Evolutionary conservation across 2,113 vertebrate species (phyloP).

Genomic region (Gobiocypris rarus): DNA sequence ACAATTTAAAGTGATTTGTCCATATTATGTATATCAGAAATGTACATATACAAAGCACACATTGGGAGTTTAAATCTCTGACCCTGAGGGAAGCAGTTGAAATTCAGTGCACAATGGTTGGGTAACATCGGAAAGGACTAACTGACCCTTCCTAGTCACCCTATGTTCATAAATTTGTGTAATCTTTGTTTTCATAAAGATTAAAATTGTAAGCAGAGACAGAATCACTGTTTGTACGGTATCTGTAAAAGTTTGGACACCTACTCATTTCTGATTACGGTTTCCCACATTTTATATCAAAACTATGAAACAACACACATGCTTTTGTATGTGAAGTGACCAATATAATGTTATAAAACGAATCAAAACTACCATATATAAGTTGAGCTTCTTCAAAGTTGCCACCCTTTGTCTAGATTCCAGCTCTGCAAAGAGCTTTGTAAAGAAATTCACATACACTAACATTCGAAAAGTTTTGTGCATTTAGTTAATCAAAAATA

Average conservation of each 20-base stretch:
- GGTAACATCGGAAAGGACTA: too few relatives aligned
- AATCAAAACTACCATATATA: not conserved
- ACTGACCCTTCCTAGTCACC: too few relatives aligned
- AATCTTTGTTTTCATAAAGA: not conserved
- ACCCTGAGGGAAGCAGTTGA: too few relatives aligned
- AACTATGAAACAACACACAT: not conserved
- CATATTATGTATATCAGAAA: too few relatives aligned
- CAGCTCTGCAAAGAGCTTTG: not conserved
- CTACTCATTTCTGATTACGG: not conserved
- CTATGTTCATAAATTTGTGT: too few relatives aligned
- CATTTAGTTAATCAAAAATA: not conserved
- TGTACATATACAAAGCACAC: too few relatives aligned
- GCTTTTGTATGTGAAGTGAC: not conserved
- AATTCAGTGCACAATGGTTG: too few relatives aligned
- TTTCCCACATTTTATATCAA: not conserved
- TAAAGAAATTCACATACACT: not conserved
- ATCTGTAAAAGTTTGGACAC: not conserved
- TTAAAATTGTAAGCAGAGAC: not conserved
- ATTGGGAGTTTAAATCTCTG: too few relatives aligned
- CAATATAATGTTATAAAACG: not conserved
- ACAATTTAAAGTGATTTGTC: too few relatives aligned
- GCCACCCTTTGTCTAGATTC: not conserved
- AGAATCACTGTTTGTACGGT: not conserved
- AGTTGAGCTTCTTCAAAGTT: not conserved
- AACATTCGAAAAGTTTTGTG: not conserved